Conservation (phyloP, 2,113 vertebrate species). For the Actinemys pallida region DNA sequence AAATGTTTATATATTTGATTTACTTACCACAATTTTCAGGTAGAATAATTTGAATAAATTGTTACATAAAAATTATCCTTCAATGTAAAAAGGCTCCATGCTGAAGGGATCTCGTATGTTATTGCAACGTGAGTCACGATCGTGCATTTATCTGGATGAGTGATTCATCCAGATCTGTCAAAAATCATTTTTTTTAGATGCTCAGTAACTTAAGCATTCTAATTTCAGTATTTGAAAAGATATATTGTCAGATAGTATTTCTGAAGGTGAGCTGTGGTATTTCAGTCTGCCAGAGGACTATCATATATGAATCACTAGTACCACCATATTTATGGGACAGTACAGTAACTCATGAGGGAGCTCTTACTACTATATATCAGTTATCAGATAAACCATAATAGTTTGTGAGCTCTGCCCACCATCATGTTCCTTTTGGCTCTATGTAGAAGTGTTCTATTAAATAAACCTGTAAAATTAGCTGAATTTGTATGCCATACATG, state of each 20-base stretch:
- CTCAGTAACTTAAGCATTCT: neutral
- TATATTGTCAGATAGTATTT: neutral
- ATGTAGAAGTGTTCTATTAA: neutral
- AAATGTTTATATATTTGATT: slow-evolving; percentile 13
- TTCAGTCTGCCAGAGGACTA: neutral
- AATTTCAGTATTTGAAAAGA: neutral
- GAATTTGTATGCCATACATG: accelerated
- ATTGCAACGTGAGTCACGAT: slow-evolving; percentile 64
- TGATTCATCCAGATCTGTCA: slow-evolving; percentile 36
- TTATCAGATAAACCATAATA: accelerated
- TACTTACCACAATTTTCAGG: slow-evolving; percentile 33
- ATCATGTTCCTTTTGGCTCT: neutral
- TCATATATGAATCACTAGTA: accelerated
- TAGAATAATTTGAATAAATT: slow-evolving; percentile 31
- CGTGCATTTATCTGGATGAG: slow-evolving; percentile 23
- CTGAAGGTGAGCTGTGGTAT: neutral
- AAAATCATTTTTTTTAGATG: neutral
- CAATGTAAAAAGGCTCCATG: neutral
- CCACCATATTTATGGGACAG: neutral
- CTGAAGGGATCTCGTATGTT: slow-evolving; percentile 53
- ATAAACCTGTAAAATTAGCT: neutral
- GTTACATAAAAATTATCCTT: neutral
- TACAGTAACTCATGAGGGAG: accelerated
- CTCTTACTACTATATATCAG: neutral
- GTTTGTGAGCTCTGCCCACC: neutral